Percentiles rank a stretch among this genome's conserved stretches.
Conservation (phyloP, 2,113 vertebrate genomes). For the Puffinus mauretanicus region DNA sequence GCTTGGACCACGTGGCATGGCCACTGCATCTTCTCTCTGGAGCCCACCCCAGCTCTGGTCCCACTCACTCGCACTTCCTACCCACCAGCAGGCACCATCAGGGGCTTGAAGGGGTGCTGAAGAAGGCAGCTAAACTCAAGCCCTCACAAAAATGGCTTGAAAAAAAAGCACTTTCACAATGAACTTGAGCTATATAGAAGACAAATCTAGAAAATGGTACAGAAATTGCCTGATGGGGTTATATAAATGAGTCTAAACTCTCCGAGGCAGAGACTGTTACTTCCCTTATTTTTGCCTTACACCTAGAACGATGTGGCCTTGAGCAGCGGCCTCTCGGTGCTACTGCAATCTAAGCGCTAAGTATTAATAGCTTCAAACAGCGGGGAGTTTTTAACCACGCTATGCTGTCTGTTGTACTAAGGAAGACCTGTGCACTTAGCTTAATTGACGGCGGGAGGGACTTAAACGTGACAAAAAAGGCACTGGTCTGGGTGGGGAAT, state of each 20-base stretch:
- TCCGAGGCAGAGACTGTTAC: background rate
- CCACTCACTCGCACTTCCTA: background rate
- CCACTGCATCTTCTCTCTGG: background rate
- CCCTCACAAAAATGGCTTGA: background rate
- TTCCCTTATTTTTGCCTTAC: background rate
- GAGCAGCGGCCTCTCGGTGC: background rate
- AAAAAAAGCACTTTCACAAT: background rate
- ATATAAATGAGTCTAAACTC: background rate
- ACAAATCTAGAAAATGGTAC: background rate
- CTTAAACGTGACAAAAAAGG: background rate
- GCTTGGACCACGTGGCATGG: fast-evolving
- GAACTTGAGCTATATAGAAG: background rate
- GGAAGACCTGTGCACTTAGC: background rate
- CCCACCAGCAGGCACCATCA: background rate
- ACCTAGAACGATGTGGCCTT: background rate
- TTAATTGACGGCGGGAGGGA: background rate
- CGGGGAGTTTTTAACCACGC: background rate
- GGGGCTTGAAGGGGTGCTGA: background rate
- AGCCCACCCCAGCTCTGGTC: background rate
- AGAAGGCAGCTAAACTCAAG: background rate
- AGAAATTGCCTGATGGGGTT: background rate
- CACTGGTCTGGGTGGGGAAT: background rate
- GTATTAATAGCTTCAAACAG: background rate
- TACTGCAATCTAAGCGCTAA: background rate
- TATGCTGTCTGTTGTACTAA: background rate